A percentile compares a stretch with the other conserved stretches of the same genome.
These are phyloP conservation scores for Slavum lentiscoides DNA, from an alignment of 2,888 invertebrate species.

Conservation along the genomic window DNA sequence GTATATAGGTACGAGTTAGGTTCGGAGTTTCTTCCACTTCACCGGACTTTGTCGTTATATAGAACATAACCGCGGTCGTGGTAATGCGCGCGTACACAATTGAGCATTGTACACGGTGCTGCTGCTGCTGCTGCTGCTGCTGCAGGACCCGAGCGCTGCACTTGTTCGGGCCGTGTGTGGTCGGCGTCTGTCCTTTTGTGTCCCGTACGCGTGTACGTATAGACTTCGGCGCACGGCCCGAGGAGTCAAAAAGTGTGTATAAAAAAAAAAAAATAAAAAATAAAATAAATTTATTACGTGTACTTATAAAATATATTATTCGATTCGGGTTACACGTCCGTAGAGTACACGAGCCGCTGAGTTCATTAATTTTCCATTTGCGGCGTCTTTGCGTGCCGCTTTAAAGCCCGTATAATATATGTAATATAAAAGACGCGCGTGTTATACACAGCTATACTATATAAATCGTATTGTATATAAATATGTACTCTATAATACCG, in stretches of 20 bases:
- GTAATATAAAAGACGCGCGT: neutral
- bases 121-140: no score
- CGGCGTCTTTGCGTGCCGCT: slow-evolving; percentile 1
- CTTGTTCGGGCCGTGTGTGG: slow-evolving; percentile 44
- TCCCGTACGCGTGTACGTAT: no score
- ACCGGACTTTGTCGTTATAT: slow-evolving; percentile 27
- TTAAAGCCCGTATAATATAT: slow-evolving; percentile 19
- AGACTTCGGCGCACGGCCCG: neutral
- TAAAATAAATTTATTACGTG: no score
- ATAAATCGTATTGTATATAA: no score
- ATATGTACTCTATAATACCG: no score
- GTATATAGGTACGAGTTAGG: no score
- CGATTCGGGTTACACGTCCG: no score
- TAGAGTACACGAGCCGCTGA: neutral
- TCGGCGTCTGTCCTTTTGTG: slow-evolving; percentile 50
- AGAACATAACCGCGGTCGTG: no score
- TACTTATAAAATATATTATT: no score
- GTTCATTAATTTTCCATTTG: slow-evolving; percentile 53
- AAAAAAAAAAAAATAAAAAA: slow-evolving; percentile 11
- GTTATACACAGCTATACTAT: no score
- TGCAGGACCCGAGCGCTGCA: slow-evolving; percentile 17
- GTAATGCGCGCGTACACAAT: neutral
- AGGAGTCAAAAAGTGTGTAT: neutral
- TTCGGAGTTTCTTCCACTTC: slow-evolving; percentile 18
- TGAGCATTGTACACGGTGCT: neutral